phyloP scores from a whole-genome alignment of 2,797 vertebrate species.

The Eleutherodactylus coqui region DNA sequence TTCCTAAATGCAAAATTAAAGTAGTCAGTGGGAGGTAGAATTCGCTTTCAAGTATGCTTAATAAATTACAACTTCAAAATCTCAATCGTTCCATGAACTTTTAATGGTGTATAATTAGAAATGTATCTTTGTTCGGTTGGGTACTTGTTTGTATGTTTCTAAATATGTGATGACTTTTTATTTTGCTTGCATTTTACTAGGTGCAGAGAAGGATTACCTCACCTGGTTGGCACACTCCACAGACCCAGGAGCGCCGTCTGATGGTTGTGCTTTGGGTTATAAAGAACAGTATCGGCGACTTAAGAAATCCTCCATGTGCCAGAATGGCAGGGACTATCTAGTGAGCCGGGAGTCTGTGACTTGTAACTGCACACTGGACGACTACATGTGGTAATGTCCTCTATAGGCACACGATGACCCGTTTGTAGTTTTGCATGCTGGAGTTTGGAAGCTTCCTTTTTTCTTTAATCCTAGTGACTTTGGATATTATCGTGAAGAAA shows the following conservation, averaged over 20 bases:
- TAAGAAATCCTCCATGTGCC: slow-evolving; percentile 89
- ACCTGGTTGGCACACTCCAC: slow-evolving; percentile 94
- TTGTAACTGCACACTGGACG: slow-evolving; percentile 89
- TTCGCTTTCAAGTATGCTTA: too few species aligned
- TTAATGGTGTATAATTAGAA: too few species aligned
- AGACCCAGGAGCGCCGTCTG: slow-evolving; percentile 82
- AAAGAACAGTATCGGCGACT: slow-evolving; percentile 89
- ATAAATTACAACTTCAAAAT: too few species aligned
- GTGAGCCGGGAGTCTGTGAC: slow-evolving; percentile 81
- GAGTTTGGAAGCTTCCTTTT: not conserved
- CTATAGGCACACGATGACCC: not conserved
- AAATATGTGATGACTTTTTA: not conserved
- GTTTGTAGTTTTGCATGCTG: not conserved
- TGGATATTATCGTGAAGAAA: slow-evolving; percentile 91
- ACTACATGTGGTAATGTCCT: slow-evolving; percentile 88
- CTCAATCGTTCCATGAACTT: too few species aligned
- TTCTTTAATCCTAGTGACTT: slow-evolving; percentile 82
- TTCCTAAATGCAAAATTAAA: too few species aligned
- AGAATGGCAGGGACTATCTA: slow-evolving; percentile 86
- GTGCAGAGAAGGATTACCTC: slow-evolving; percentile 85
- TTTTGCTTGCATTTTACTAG: slow-evolving; percentile 69
- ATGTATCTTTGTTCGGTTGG: too few species aligned
- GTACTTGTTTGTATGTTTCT: not conserved
- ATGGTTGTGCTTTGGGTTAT: slow-evolving; percentile 95
- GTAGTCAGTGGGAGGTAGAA: too few species aligned